A percentile compares a stretch with the other conserved stretches of the same genome.
Conservation (phyloP, 2,113 vertebrate species). For the Paracyprichromis sp. region DNA sequence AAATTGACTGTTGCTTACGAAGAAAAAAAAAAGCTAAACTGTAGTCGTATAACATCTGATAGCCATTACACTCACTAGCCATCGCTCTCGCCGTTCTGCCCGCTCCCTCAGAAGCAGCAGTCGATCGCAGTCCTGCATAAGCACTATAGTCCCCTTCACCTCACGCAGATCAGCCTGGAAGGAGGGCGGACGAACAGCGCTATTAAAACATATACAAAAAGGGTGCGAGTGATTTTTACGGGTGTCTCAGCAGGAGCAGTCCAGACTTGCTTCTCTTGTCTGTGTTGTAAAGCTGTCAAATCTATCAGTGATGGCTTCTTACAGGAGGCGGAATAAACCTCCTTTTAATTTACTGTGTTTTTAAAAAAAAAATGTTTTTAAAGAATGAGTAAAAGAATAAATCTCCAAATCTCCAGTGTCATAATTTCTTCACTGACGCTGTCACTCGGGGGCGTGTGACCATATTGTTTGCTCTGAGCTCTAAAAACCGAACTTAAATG, state of each 20-base stretch:
- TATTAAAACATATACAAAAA: conserved; percentile 67
- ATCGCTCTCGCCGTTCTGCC: conserved; percentile 43
- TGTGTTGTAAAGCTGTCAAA: conserved; percentile 81
- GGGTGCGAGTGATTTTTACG: conserved; percentile 78
- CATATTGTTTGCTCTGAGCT: conserved; percentile 43
- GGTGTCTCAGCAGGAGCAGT: conserved; percentile 74
- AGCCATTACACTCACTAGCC: conserved; percentile 78
- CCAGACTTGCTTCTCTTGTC: conserved; percentile 54
- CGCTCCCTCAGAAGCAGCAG: conserved; percentile 76
- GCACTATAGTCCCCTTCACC: conserved; percentile 77
- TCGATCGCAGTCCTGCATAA: conserved; percentile 75
- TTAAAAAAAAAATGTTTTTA: neutral
- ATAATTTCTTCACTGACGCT: conserved; percentile 14
- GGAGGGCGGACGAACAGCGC: conserved; percentile 60
- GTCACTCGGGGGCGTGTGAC: neutral
- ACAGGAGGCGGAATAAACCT: conserved; percentile 28
- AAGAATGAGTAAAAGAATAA: neutral
- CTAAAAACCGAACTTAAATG: conserved; percentile 51
- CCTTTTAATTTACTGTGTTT: conserved; percentile 31
- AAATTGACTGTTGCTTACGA: neutral
- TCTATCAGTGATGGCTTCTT: conserved; percentile 66
- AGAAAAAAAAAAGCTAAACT: neutral
- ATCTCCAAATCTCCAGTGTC: neutral
- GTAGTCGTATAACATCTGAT: conserved; percentile 75
- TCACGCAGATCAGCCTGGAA: conserved; percentile 84